Evolutionary conservation across 2,888 invertebrate genomes (phyloP).

Genomic region (Lasioglossum marginatum): DNA sequence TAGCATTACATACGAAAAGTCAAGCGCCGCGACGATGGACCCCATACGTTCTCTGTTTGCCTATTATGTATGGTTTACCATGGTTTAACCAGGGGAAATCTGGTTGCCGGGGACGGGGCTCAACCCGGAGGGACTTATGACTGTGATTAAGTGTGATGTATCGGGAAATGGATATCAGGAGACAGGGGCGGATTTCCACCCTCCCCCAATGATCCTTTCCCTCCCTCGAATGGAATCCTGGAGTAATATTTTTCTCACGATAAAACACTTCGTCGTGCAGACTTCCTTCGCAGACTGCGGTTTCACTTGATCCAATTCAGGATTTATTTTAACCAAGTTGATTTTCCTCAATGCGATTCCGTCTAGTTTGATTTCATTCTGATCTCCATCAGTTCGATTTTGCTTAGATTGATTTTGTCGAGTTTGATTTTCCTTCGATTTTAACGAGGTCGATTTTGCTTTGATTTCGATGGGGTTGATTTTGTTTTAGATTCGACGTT

Average conservation of each 20-base stretch:
- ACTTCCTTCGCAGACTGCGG: not conserved
- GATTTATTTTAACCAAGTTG: too few species aligned
- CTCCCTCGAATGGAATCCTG: slow-evolving; percentile 7
- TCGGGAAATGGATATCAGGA: slow-evolving; percentile 65
- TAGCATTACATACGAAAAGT: slow-evolving; percentile 72
- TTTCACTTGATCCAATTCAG: not conserved
- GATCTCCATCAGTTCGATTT: not conserved
- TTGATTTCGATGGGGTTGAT: too few species aligned
- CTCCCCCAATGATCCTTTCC: slow-evolving; percentile 24
- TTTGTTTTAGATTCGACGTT: too few species aligned
- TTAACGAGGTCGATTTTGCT: too few species aligned
- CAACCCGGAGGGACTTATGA: slow-evolving; percentile 68
- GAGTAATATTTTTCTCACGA: slow-evolving; percentile 41
- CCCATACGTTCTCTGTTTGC: slow-evolving; percentile 79
- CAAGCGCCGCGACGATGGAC: slow-evolving; percentile 71
- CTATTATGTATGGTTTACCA: slow-evolving; percentile 79
- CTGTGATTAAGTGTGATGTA: slow-evolving; percentile 78
- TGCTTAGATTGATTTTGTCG: too few species aligned
- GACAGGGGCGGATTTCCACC: slow-evolving; percentile 34
- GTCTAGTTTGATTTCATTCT: not conserved
- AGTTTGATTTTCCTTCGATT: too few species aligned
- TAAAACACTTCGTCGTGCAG: not conserved
- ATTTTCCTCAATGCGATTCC: not conserved
- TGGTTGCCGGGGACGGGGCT: slow-evolving; percentile 46
- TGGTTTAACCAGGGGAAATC: slow-evolving; percentile 77